Percentiles rank a stretch among this genome's conserved stretches.
Conservation (phyloP, 37 sponge, comb jelly and placozoan species). For the Crambe crambe region DNA sequence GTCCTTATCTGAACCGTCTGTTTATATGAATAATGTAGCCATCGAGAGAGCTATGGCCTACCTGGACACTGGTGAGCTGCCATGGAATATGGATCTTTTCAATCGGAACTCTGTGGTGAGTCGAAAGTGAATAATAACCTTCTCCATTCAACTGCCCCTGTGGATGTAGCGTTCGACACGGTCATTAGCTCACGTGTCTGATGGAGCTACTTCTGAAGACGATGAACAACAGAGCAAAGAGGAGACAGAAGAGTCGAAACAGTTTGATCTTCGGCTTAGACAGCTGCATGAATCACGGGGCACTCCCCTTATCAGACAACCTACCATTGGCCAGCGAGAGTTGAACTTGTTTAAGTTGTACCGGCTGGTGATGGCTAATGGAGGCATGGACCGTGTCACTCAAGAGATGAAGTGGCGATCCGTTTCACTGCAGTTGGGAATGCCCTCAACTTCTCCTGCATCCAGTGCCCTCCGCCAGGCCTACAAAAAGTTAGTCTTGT, state of each 20-base stretch:
- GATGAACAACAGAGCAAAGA: conserved; percentile 36
- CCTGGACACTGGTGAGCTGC: conserved; percentile 80
- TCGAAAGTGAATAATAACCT: background rate
- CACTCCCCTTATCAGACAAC: conserved; percentile 53
- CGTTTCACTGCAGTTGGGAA: conserved; percentile 69
- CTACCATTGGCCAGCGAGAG: conserved; percentile 63
- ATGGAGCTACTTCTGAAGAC: conserved; percentile 8
- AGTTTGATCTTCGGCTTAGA: conserved; percentile 48
- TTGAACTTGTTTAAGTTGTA: conserved; percentile 78
- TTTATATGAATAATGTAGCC: conserved; percentile 34
- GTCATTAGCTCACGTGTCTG: too few relatives aligned
- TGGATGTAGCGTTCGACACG: too few relatives aligned
- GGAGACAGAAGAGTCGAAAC: conserved; percentile 17
- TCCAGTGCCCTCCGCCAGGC: conserved; percentile 65
- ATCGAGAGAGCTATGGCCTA: conserved; percentile 85
- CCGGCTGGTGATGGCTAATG: conserved; percentile 66
- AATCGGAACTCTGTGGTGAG: conserved; percentile 5
- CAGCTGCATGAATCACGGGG: conserved; percentile 66
- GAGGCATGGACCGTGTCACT: conserved; percentile 84
- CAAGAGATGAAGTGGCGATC: conserved; percentile 84
- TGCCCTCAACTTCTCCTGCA: conserved; percentile 49
- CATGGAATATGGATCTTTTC: conserved; percentile 87
- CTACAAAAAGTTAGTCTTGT: conserved; percentile 63
- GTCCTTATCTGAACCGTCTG: background rate
- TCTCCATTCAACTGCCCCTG: too few relatives aligned